Evolutionary conservation across 2,113 vertebrate species (phyloP).

Genomic region (Nymphicus hollandicus): DNA sequence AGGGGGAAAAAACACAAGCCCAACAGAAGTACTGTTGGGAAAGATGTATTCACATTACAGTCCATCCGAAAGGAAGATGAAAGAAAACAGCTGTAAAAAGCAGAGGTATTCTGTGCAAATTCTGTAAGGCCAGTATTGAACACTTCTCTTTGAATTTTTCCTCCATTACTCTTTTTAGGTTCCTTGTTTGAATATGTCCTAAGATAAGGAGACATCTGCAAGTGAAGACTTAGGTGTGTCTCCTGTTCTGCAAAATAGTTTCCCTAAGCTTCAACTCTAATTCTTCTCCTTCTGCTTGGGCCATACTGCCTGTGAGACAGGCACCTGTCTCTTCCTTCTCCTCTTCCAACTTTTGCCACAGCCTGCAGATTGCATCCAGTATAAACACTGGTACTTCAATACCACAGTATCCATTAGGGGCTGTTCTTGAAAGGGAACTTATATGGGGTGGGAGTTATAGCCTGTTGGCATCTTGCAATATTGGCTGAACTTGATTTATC

Average conservation of each 20-base stretch:
- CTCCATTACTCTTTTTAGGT: not conserved
- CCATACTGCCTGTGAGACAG: not conserved
- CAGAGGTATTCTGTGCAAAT: not conserved
- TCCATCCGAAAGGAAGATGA: not conserved
- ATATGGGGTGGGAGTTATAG: accelerated
- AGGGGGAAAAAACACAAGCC: not conserved
- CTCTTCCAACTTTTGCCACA: not conserved
- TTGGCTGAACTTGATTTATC: not conserved
- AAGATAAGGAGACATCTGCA: not conserved
- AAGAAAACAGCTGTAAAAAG: not conserved
- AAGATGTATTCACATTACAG: not conserved
- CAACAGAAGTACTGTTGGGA: not conserved
- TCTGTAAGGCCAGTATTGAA: not conserved
- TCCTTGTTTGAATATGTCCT: not conserved
- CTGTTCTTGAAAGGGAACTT: not conserved
- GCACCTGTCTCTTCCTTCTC: not conserved
- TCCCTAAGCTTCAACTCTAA: not conserved
- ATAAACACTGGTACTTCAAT: not conserved
- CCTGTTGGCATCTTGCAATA: not conserved
- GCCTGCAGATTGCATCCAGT: not conserved
- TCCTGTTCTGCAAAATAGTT: not conserved
- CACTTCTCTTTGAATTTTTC: not conserved
- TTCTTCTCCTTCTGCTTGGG: not conserved
- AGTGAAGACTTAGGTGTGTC: not conserved
- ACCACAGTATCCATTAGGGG: not conserved